Evolutionary conservation across 2,888 invertebrate genomes (phyloP).

Genomic region (Leucophora obtusa): DNA sequence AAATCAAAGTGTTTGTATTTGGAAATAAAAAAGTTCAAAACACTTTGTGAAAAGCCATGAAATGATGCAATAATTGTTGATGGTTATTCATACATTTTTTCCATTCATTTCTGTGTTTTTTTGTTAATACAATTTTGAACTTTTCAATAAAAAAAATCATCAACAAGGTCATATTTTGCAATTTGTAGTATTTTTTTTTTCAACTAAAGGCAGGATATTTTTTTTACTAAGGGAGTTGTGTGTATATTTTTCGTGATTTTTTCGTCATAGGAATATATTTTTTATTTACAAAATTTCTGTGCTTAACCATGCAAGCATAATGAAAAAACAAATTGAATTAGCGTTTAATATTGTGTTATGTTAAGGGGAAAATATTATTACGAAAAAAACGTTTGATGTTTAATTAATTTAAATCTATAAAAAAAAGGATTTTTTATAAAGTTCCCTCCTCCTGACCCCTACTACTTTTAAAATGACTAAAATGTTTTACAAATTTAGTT

Average conservation of each 20-base stretch:
- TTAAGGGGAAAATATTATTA: conserved; percentile 26
- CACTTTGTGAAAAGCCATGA: conserved; percentile 41
- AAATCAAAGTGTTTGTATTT: conserved; percentile 61
- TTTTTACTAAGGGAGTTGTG: conserved; percentile 41
- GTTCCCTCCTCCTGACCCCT: background rate
- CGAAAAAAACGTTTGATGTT: conserved; percentile 58
- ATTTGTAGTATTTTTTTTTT: conserved; percentile 34
- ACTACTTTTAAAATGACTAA: too few species aligned
- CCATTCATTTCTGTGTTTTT: conserved; percentile 5
- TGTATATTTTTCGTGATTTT: conserved; percentile 20
- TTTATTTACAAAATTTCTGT: conserved; percentile 47
- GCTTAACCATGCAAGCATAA: conserved; percentile 64
- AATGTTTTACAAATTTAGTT: too few species aligned
- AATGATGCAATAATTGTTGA: conserved; percentile 63
- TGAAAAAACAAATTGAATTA: conserved; percentile 64
- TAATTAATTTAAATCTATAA: conserved; percentile 60
- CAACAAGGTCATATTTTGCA: conserved; percentile 61
- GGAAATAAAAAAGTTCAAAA: conserved; percentile 18
- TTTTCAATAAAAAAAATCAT: conserved; percentile 47
- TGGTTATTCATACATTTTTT: conserved; percentile 35
- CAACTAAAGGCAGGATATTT: conserved; percentile 47
- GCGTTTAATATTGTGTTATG: conserved; percentile 61
- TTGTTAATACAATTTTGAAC: conserved; percentile 2
- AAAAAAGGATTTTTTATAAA: conserved; percentile 20
- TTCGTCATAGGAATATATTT: conserved; percentile 27